Conservation (phyloP, 2,113 vertebrate genomes). For the Climacteris rufus region DNA sequence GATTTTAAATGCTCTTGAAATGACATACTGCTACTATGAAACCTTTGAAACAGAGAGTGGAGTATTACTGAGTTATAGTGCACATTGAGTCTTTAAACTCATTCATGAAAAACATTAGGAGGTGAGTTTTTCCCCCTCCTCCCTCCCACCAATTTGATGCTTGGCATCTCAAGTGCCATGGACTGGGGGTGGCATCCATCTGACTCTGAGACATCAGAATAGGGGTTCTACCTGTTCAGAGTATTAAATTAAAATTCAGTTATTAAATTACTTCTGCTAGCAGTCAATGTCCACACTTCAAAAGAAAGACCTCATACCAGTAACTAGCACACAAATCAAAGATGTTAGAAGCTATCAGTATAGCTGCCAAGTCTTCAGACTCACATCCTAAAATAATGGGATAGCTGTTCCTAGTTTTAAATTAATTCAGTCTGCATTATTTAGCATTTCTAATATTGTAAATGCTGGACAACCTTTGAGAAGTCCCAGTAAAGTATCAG, state of each 20-base stretch:
- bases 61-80: background rate
- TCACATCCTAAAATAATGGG: background rate
- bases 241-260: no score
- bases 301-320: background rate
- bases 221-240: background rate
- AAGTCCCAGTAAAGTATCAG: background rate
- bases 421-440: background rate
- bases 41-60: background rate
- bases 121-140: background rate
- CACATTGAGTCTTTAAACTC: background rate
- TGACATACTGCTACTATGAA: background rate
- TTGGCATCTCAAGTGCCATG: background rate
- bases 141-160: background rate
- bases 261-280: background rate
- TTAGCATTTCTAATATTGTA: conserved; percentile 10
- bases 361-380: background rate
- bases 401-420: conserved; percentile 3
- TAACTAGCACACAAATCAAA: background rate
- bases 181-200: background rate
- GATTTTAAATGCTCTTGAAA: conserved; percentile 53
- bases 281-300: background rate
- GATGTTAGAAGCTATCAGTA: background rate
- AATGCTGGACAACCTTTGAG: background rate
- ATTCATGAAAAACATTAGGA: background rate
- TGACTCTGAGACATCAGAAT: background rate